Base-by-base conservation (phyloP, 64 coral and sea anemone species). In the Montipora cactus region DNA sequence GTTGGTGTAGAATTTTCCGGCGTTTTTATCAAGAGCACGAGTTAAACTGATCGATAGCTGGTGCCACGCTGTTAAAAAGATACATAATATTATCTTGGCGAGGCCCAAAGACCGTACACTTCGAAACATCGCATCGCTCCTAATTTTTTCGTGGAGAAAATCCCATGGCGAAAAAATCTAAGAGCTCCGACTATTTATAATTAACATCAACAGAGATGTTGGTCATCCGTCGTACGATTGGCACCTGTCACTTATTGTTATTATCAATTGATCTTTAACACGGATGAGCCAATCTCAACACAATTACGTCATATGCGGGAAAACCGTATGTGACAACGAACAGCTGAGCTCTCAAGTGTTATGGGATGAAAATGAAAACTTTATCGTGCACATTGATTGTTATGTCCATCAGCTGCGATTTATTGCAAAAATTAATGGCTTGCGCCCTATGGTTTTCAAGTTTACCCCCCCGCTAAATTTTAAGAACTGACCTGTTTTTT, bases 121-220 rank as follows among this genome's bases (percentile, higher is more conserved):
- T 71, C 89, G 90, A 95, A 79, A 77, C 96, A 98, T 98, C 81
- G 92, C 96, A 98, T 95, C 88, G 89, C 96, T 98, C 96, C 95
- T 46, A 78, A 72, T 59, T 88, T 93, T 93, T 88, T 37, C 37
- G 37, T 37, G 37, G 37, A 86, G 88, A 81, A 92, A 95, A 92
- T 89, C 88, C 18, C 59, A 93, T 77, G 92, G 71, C 76, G 93
- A 72, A 83, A 95, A 79, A 94, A 93, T 93, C 85, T 79, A 80
- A 78, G 76, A 78, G 76, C 87, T 87, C 21, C 44, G 66, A 8
- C 90, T 93, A 93, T 93, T 88, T 93, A 93, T 93, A 88, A 93
- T 93, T 93, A 93, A 93, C 92, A 76, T 73, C 44, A 87, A 80
- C 73, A 81, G 6, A 11, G 82, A 88, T 93, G 83, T 93, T 93